Percentiles rank a stretch among this genome's conserved stretches.
phyloP scores from a whole-genome alignment of 2,797 vertebrate genomes.

The Danionella dracula region DNA sequence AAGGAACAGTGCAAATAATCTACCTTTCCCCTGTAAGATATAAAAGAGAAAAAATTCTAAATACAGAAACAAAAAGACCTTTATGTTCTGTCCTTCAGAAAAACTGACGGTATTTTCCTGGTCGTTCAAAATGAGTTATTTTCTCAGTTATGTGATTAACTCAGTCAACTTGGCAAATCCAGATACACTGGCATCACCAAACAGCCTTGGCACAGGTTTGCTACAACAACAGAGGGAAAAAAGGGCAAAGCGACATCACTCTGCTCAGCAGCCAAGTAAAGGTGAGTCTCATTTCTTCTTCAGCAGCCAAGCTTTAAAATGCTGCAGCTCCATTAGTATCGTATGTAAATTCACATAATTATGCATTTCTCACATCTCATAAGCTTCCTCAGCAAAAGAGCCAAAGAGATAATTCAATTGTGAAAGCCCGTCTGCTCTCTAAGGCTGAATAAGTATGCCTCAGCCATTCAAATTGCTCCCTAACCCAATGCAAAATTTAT shows the following conservation, averaged over 20 bases:
- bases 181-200: constrained; percentile 19
- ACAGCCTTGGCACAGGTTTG: constrained; percentile 15
- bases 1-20: neutral
- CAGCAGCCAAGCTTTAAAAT: constrained; percentile 12
- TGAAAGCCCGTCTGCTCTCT: constrained; percentile 37
- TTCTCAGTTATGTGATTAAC: constrained; percentile 10
- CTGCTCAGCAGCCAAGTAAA: constrained; percentile 16
- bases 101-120: neutral
- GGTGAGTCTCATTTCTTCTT: constrained; percentile 27
- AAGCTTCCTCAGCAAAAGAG: constrained; percentile 35
- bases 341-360: constrained; percentile 38
- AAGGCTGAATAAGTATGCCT: constrained; percentile 24
- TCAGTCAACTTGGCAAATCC: constrained; percentile 5
- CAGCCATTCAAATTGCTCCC: constrained; percentile 33
- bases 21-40: too few species aligned
- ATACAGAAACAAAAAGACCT: neutral
- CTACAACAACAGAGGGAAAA: neutral
- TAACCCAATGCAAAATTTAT: constrained; percentile 51
- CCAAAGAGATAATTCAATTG: constrained; percentile 48
- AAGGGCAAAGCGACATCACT: constrained; percentile 9
- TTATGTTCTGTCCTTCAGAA: too few species aligned
- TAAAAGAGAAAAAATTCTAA: neutral
- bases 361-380: constrained; percentile 40
- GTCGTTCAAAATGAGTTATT: neutral
- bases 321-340: constrained; percentile 14